Evolutionary conservation across 2,888 invertebrate species (phyloP), one percentile per base, ranked within the genome.

Genomic region (Vesta saturnalis): DNA sequence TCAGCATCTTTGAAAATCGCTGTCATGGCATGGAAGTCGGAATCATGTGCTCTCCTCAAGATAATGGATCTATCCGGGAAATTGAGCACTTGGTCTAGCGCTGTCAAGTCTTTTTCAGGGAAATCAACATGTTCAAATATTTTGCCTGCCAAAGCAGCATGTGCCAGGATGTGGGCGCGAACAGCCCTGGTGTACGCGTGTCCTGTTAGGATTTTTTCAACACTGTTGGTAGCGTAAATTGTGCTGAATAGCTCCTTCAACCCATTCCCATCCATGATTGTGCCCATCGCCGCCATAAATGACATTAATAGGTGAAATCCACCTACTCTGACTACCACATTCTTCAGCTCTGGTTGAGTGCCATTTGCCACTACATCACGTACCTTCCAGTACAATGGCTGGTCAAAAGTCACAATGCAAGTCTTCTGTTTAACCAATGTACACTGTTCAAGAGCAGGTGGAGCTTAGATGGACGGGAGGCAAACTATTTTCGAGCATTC

Each of bases 1-100:
- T 87, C 87, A 86, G 86, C 16, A 18, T 12, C 3, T 58, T 10
- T 23, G 5, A 23, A n/a, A 22, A 56, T 56, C 19, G 30, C 12
- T n/a, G n/a, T n/a, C n/a, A n/a, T n/a, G n/a, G n/a, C n/a, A n/a
- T n/a, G n/a, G n/a, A n/a, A n/a, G n/a, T n/a, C n/a, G n/a, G n/a
- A n/a, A n/a, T n/a, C n/a, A n/a, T n/a, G n/a, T n/a, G n/a, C n/a
- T 14, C 58, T 47, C 35, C 43, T 12, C 23, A n/a, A 18, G 16
- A 22, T 19, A 63, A 14, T 6, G 2, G 2, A 1, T 35, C 30
- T 39, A 19, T 60, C 60, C 49, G 10, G 12, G 15, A 19, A 43
- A 55, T 55, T 55, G 19, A 55, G 55, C 2, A 22, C n/a, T 19
- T 18, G 18, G 22, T 55, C 19, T 15, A 30, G 76, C 67, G 30